Base-by-base conservation (phyloP, 2,113 vertebrate genomes). In the Monarcha castaneiventris region DNA sequence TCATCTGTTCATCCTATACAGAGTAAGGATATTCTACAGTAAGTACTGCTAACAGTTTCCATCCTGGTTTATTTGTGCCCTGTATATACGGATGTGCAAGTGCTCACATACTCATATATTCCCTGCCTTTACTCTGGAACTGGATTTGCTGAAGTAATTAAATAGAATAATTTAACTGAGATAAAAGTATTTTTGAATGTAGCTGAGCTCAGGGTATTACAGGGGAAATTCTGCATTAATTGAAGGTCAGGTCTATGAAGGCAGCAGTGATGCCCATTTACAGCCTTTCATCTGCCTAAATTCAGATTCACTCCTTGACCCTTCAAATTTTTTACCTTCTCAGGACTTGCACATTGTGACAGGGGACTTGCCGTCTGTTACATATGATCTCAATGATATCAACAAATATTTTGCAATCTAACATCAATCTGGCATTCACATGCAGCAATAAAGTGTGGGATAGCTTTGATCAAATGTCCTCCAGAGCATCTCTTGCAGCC, bases 371-470 rank as follows among this genome's bases (percentile, higher is more conserved):
- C 15, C 71, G 49, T 37, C 59, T 54, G 51, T 80, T 77, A 33
- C 1, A 1, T 22, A 25, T 52, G 6, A n/a, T 64, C 41, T 7
- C 44, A 43, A 3, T n/a, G 26, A 1, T 1, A 55, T 23, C 49
- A 35, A 25, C 13, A 43, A 69, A 15, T 49, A 33, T 32, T 77
- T 86, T 80, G 39, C 54, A 52, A 10, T 61, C n/a, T 73, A 13
- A 43, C 13, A 19, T 94, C 55, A 39, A 14, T 69, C 41, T 92
- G 52, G 15, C 26, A 11, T 84, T 84, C 76, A 59, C 30, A 5
- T 13, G 16, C 23, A 76, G 30, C 19, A 25, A 15, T 48, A 33
- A 84, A 72, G 56, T 29, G 41, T 39, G n/a, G 18, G 1, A 10
- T 39, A 16, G 54, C 76, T 86, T 69, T 67, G 68, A 48, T 39